Evolutionary conservation across 2,888 invertebrate species (phyloP).

Genomic region (Diadegma fenestrale): DNA sequence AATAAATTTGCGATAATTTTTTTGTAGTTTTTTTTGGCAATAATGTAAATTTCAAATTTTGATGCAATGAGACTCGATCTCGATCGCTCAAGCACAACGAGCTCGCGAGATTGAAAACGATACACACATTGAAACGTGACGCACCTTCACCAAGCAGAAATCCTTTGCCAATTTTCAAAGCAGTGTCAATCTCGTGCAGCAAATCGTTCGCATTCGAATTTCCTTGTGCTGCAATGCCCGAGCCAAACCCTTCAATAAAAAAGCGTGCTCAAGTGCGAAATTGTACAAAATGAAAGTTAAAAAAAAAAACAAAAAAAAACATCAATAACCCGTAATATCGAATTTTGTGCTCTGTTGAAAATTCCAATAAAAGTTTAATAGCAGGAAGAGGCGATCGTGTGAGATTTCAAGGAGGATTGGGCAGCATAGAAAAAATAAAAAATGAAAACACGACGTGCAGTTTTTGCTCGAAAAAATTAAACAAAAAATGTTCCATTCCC

Average conservation of each 20-base stretch:
- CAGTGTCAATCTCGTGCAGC: slow-evolving; percentile 89
- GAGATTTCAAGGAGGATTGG: slow-evolving; percentile 12
- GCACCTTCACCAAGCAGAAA: slow-evolving; percentile 87
- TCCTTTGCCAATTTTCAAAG: slow-evolving; percentile 87
- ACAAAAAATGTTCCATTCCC: neutral
- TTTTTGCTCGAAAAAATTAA: neutral
- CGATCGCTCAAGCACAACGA: neutral
- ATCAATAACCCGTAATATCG: slow-evolving; percentile 35
- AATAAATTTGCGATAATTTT: neutral
- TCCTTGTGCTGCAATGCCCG: slow-evolving; percentile 73
- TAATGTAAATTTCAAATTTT: neutral
- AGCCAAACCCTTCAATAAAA: slow-evolving; percentile 77
- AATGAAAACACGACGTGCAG: neutral
- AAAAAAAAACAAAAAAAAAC: slow-evolving; percentile 56
- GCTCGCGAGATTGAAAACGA: slow-evolving; percentile 18
- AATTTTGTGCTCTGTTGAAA: slow-evolving; percentile 16
- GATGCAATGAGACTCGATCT: neutral
- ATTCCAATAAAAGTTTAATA: slow-evolving; percentile 1
- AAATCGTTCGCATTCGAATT: slow-evolving; percentile 82
- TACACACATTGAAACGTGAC: slow-evolving; percentile 70
- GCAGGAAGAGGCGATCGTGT: neutral
- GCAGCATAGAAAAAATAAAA: neutral
- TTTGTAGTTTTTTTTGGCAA: neutral
- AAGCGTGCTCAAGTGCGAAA: slow-evolving; percentile 75
- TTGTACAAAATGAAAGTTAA: slow-evolving; percentile 26